A percentile compares a stretch with the other conserved stretches of the same genome.
Conservation (phyloP, 2,888 invertebrate genomes). For the Euzetes globulus region DNA sequence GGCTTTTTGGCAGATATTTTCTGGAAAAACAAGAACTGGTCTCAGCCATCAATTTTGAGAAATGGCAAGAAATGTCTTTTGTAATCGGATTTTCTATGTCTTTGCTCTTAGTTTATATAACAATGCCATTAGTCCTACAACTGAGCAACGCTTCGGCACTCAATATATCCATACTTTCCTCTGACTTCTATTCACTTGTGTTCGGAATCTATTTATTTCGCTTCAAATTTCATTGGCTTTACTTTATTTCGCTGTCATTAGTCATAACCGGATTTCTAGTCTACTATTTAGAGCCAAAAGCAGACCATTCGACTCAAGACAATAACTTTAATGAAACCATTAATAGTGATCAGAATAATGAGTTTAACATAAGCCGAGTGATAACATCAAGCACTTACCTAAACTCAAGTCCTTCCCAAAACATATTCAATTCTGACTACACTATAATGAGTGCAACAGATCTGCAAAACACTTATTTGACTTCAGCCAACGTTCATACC, state of each 20-base stretch:
- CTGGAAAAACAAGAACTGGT: conserved; percentile 64
- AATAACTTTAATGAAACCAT: neutral
- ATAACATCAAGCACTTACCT: conserved; percentile 15
- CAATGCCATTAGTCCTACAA: conserved; percentile 65
- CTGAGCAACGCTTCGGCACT: conserved; percentile 72
- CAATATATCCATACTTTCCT: conserved; percentile 70
- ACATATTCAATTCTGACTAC: neutral
- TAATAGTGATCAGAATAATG: conserved; percentile 6
- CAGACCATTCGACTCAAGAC: conserved; percentile 41
- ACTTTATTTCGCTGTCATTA: conserved; percentile 68
- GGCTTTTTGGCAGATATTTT: conserved; percentile 49
- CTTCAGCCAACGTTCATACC: neutral
- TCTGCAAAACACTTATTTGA: conserved; percentile 6
- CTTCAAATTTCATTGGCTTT: conserved; percentile 61
- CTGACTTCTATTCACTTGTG: conserved; percentile 75
- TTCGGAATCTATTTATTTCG: conserved; percentile 66
- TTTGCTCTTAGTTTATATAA: conserved; percentile 66
- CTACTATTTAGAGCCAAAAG: conserved; percentile 58
- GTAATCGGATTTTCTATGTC: conserved; percentile 59
- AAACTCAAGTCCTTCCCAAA: conserved; percentile 3
- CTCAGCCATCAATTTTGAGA: conserved; percentile 57
- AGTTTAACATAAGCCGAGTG: neutral
- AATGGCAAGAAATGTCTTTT: conserved; percentile 50
- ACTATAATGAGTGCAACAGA: neutral
- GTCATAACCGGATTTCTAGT: conserved; percentile 66